Percentiles rank a stretch among this genome's conserved stretches.
Evolutionary conservation across 2,888 invertebrate genomes (phyloP).

Genomic region (Lasioglossum pauxillum): DNA sequence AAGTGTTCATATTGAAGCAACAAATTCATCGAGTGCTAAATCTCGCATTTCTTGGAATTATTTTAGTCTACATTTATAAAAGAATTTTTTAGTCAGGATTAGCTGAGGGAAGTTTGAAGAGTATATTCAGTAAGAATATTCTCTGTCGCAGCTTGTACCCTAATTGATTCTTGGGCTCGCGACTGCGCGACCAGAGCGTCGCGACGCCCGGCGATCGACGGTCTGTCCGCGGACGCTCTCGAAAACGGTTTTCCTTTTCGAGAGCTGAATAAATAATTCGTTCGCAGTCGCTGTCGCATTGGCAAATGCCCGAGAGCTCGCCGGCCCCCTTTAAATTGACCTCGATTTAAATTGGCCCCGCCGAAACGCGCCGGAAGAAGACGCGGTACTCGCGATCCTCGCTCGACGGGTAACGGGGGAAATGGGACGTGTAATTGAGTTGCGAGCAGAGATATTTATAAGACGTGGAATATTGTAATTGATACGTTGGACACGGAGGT

Average conservation of each 20-base stretch:
- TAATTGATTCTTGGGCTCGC: constrained; percentile 36
- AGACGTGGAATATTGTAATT: not conserved
- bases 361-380: constrained; percentile 12
- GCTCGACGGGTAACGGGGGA: not conserved
- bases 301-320: not conserved
- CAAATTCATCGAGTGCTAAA: too few relatives aligned
- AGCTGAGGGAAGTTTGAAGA: too few relatives aligned
- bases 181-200: not conserved
- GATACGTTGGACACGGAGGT: not conserved
- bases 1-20: not conserved
- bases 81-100: too few relatives aligned
- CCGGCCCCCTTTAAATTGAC: constrained; percentile 24
- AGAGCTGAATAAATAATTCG: constrained; percentile 35
- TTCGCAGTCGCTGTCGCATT: not conserved
- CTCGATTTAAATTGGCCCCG: constrained; percentile 4
- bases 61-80: too few relatives aligned
- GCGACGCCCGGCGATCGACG: not conserved
- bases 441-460: not conserved
- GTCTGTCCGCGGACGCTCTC: not conserved
- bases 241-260: constrained; percentile 45
- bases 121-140: not conserved
- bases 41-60: too few relatives aligned
- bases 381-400: not conserved
- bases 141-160: not conserved
- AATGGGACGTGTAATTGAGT: not conserved